Conservation (phyloP, 2,888 invertebrate species). For the Limnephilus rhombicus region DNA sequence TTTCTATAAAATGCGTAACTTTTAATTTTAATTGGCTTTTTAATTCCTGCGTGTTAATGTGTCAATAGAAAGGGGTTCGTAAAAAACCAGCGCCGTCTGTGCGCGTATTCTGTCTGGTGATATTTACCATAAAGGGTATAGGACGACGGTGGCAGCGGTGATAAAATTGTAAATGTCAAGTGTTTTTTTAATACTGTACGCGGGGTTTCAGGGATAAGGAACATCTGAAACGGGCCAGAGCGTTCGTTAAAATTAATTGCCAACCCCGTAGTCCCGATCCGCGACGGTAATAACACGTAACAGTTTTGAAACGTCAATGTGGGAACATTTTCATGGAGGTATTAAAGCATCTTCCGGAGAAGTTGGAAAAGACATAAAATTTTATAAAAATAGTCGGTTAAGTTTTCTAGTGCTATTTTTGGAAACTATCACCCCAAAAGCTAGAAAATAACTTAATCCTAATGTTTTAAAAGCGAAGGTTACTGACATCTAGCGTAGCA, state of each 20-base stretch:
- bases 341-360: not conserved
- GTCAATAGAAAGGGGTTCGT: constrained; percentile 60
- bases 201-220: constrained; percentile 45
- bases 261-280: constrained; percentile 51
- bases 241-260: constrained; percentile 65
- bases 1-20: constrained; percentile 14
- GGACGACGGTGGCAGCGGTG: constrained; percentile 39
- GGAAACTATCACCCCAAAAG: not conserved
- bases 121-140: constrained; percentile 59
- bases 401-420: not conserved
- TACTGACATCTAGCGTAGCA: too few species aligned
- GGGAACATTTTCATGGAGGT: constrained; percentile 52
- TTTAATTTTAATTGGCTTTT: constrained; percentile 30
- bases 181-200: constrained; percentile 56
- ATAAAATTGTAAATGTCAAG: constrained; percentile 54
- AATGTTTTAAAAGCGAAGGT: too few species aligned
- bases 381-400: not conserved
- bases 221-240: constrained; percentile 44
- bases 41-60: constrained; percentile 41
- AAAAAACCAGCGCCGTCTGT: constrained; percentile 44
- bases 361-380: not conserved
- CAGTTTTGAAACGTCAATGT: constrained; percentile 11
- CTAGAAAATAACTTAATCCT: not conserved
- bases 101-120: constrained; percentile 51
- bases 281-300: not conserved